Conservation (phyloP, 2,797 vertebrate species). For the Liasis olivaceus region DNA sequence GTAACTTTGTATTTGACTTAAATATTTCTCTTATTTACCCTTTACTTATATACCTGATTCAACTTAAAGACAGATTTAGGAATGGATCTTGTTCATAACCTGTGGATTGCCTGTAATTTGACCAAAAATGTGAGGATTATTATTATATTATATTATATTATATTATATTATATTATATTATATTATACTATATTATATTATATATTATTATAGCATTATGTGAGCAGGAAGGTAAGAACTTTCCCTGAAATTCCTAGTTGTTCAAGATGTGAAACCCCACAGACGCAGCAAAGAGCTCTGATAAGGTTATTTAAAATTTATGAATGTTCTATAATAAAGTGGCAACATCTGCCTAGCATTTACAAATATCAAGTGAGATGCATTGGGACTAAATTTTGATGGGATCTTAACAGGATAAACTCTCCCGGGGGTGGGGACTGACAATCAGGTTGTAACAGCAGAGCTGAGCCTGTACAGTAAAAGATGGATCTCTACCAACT, state of each 20-base stretch:
- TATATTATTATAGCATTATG: too few relatives aligned
- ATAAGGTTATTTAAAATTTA: too few relatives aligned
- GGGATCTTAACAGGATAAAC: not conserved
- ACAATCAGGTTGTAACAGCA: not conserved
- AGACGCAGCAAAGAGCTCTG: not conserved
- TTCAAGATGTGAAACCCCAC: not conserved
- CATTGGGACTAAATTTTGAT: not conserved
- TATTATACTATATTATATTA: too few relatives aligned
- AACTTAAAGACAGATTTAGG: too few relatives aligned
- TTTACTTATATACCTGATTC: too few relatives aligned
- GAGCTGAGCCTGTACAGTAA: not conserved
- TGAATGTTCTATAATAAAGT: not conserved
- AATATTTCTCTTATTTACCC: too few relatives aligned
- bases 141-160: too few relatives aligned
- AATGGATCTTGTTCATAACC: too few relatives aligned
- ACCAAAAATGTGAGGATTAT: not conserved
- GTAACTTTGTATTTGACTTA: too few relatives aligned
- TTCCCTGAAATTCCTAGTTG: not conserved
- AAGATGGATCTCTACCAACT: not conserved
- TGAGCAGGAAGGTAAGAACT: not conserved
- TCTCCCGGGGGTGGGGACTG: not conserved
- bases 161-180: too few relatives aligned
- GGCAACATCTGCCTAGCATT: not conserved
- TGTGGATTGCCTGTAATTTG: not conserved
- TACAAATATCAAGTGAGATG: not conserved